These are phyloP conservation scores for Drosophila truncata DNA, from an alignment of 1,140 invertebrate species.

Conservation along the genomic window DNA sequence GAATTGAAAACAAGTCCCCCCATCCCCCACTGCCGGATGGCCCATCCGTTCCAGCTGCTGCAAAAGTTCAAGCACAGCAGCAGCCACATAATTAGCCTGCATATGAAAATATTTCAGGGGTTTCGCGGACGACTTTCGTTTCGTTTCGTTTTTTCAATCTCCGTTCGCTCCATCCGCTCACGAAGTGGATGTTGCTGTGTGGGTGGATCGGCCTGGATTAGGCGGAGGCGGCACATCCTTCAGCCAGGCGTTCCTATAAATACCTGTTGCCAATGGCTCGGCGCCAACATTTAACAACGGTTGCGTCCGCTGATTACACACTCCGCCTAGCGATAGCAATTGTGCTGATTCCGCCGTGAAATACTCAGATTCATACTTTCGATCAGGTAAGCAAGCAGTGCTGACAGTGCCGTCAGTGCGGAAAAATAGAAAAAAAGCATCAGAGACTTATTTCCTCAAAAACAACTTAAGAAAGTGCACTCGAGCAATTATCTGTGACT, in stretches of 20 bases:
- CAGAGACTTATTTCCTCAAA: slow-evolving; percentile 11
- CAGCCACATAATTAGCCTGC: slow-evolving; percentile 71
- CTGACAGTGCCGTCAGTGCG: not conserved
- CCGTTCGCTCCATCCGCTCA: slow-evolving; percentile 29
- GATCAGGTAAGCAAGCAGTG: slow-evolving; percentile 34
- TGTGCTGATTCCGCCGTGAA: slow-evolving; percentile 11
- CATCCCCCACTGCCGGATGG: not conserved
- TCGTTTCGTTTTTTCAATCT: slow-evolving; percentile 21
- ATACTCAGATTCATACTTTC: slow-evolving; percentile 38
- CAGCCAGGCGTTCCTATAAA: slow-evolving; percentile 44
- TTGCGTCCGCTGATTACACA: slow-evolving; percentile 46
- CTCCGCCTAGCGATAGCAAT: slow-evolving; percentile 5
- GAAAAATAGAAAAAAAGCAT: not conserved
- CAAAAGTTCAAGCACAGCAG: slow-evolving; percentile 57
- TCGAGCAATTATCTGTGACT: slow-evolving; percentile 2
- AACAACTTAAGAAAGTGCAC: slow-evolving; percentile 12
- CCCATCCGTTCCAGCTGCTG: slow-evolving; percentile 67
- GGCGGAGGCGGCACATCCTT: slow-evolving; percentile 38
- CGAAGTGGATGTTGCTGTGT: slow-evolving; percentile 5
- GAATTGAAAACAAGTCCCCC: not conserved
- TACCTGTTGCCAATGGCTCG: slow-evolving; percentile 51
- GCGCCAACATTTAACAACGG: slow-evolving; percentile 45
- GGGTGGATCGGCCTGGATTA: slow-evolving; percentile 16
- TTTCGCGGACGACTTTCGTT: slow-evolving; percentile 46
- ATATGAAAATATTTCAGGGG: slow-evolving; percentile 80